phyloP scores from a whole-genome alignment of 1,140 invertebrate species.

The Orchestia grillus region DNA sequence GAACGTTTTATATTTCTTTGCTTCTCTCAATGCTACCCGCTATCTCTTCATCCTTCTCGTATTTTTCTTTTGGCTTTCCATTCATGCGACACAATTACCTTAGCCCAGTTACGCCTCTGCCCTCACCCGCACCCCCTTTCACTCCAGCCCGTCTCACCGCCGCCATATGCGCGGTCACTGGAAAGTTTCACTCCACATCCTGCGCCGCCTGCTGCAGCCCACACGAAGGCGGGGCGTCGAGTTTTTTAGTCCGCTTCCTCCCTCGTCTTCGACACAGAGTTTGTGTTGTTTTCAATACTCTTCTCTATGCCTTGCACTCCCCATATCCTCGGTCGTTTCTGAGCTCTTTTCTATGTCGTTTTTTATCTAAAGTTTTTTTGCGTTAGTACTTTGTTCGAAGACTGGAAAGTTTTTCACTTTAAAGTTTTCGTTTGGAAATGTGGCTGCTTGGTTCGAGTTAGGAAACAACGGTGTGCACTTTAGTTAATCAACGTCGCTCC shows the following conservation, averaged over 20 bases:
- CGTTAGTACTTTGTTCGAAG: too few species aligned
- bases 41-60: not conserved
- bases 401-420: too few species aligned
- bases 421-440: too few species aligned
- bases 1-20: not conserved
- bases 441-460: too few species aligned
- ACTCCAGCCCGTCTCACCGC: too few species aligned
- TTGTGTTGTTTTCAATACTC: not conserved
- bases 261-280: not conserved
- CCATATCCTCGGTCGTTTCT: too few species aligned
- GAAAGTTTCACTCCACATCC: not conserved
- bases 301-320: not conserved
- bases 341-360: too few species aligned
- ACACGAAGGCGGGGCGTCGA: not conserved
- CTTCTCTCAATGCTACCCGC: not conserved
- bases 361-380: too few species aligned
- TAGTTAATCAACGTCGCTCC: too few species aligned
- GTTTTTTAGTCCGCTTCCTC: not conserved
- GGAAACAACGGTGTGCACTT: too few species aligned
- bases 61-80: not conserved
- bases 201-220: not conserved
- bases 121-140: not conserved
- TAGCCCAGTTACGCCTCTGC: not conserved
- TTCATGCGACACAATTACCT: not conserved
- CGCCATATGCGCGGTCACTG: not conserved